A percentile compares a stretch with the other conserved stretches of the same genome.
Evolutionary conservation across 2,113 vertebrate genomes (phyloP).

Genomic region (Calidris pugnax): DNA sequence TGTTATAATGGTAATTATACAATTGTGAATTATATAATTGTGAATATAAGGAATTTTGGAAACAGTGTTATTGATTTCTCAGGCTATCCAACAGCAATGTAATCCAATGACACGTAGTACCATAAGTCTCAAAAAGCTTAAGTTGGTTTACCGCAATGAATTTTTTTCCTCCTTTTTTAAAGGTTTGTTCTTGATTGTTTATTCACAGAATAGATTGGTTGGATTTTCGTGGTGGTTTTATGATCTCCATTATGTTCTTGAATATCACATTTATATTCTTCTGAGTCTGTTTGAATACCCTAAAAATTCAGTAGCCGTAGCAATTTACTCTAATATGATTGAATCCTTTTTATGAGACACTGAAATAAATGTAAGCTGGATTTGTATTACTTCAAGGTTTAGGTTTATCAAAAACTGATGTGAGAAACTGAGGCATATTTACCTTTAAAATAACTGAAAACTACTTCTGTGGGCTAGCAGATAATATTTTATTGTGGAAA

Average conservation of each 20-base stretch:
- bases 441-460: neutral
- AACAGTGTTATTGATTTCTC: neutral
- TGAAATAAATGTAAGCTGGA: neutral
- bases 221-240: neutral
- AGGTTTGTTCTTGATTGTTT: neutral
- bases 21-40: no score
- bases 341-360: neutral
- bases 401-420: neutral
- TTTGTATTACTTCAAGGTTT: neutral
- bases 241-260: neutral
- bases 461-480: neutral
- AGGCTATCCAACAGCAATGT: neutral
- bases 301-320: neutral
- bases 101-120: neutral
- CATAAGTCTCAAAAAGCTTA: neutral
- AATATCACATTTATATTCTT: neutral
- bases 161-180: neutral
- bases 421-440: neutral
- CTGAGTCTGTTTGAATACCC: neutral
- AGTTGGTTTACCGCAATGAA: rapidly evolving
- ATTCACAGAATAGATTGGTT: neutral
- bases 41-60: neutral
- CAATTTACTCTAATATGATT: neutral
- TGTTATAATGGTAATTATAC: neutral
- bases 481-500: neutral